Percentiles rank a stretch among this genome's conserved stretches.
These are phyloP conservation scores for Epiperipatus broadwayi DNA, from an alignment of 2,888 invertebrate genomes.

Conservation along the genomic window DNA sequence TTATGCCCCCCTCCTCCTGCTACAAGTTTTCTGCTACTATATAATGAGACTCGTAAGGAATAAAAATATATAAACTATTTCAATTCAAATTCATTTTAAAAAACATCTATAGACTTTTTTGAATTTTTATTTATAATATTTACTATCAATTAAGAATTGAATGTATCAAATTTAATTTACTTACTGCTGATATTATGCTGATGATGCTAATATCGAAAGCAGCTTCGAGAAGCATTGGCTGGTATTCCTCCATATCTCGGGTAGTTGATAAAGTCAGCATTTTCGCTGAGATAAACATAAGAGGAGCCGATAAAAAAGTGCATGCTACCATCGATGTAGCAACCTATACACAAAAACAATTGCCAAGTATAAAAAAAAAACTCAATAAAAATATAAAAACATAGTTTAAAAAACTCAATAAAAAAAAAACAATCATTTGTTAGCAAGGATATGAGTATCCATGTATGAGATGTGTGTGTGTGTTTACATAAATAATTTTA, in stretches of 20 bases:
- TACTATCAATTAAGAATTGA: too few species aligned
- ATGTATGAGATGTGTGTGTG: too few species aligned
- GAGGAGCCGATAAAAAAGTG: slow-evolving; percentile 77
- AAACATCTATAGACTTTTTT: too few species aligned
- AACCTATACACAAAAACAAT: slow-evolving; percentile 38
- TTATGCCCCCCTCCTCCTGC: too few species aligned
- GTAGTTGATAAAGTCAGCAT: slow-evolving; percentile 60
- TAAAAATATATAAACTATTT: too few species aligned
- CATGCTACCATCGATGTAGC: slow-evolving; percentile 85
- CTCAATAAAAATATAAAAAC: slow-evolving; percentile 1
- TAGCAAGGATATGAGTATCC: too few species aligned
- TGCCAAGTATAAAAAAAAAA: slow-evolving; percentile 10
- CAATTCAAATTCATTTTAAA: too few species aligned
- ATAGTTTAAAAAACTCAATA: too few species aligned
- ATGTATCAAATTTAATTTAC: too few species aligned
- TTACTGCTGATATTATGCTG: slow-evolving; percentile 48
- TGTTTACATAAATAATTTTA: too few species aligned
- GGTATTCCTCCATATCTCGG: slow-evolving; percentile 48
- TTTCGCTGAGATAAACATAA: slow-evolving; percentile 86
- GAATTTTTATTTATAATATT: too few species aligned
- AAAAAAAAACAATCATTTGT: too few species aligned
- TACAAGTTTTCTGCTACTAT: not conserved
- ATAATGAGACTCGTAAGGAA: not conserved
- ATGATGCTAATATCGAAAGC: slow-evolving; percentile 65
- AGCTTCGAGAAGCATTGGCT: slow-evolving; percentile 52